These are phyloP conservation scores for Nowickia ferox DNA, from an alignment of 2,888 invertebrate species.

Conservation along the genomic window DNA sequence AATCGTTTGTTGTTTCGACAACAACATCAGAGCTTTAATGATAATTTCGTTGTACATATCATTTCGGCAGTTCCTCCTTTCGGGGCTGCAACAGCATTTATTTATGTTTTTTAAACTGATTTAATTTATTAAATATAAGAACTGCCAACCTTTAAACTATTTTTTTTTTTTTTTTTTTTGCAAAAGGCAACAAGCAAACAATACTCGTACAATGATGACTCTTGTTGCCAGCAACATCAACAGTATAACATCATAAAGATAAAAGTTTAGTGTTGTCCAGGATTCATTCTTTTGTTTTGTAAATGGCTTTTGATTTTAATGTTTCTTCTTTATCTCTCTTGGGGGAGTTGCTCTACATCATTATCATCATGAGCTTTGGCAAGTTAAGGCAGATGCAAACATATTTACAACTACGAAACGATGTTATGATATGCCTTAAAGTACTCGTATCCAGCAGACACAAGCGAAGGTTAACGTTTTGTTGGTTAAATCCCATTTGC, in stretches of 20 bases:
- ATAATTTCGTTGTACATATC: conserved; percentile 41
- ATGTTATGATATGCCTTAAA: conserved; percentile 32
- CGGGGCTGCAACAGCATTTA: conserved; percentile 22
- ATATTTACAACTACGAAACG: neutral
- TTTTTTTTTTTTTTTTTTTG: too few species aligned
- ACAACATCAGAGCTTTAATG: conserved; percentile 21
- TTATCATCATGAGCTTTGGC: conserved; percentile 24
- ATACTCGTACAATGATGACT: neutral
- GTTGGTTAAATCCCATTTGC: conserved; percentile 13
- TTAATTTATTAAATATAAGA: conserved; percentile 70
- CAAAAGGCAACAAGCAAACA: conserved; percentile 12
- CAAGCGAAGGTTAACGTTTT: conserved; percentile 26
- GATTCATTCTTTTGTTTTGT: conserved; percentile 23
- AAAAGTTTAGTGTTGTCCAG: conserved; percentile 37
- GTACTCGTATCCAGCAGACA: neutral
- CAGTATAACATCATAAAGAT: conserved; percentile 33
- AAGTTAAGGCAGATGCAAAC: conserved; percentile 8
- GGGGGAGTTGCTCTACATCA: conserved; percentile 57
- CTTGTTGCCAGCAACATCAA: conserved; percentile 15
- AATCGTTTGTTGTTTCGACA: neutral
- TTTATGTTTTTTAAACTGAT: conserved; percentile 65
- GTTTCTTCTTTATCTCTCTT: conserved; percentile 58
- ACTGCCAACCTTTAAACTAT: conserved; percentile 39
- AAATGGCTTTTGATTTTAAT: conserved; percentile 39
- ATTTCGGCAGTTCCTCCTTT: conserved; percentile 66